Evolutionary conservation across 2,797 vertebrate species (phyloP).

Genomic region (Thaleichthys pacificus): DNA sequence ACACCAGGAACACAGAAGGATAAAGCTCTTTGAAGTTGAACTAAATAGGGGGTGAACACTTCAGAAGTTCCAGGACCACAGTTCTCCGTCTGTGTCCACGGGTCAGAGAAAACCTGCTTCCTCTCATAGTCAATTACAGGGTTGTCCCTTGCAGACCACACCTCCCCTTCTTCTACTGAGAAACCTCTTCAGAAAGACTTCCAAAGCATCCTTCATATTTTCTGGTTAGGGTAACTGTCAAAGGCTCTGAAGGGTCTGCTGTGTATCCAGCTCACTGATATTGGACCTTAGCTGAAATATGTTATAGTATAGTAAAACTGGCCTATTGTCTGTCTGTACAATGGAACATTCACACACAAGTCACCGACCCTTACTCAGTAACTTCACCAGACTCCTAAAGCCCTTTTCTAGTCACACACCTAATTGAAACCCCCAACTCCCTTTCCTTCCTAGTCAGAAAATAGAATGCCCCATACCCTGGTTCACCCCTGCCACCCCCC

Average conservation of each 20-base stretch:
- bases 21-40: not conserved
- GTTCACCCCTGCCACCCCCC: not conserved
- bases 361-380: not conserved
- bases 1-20: not conserved
- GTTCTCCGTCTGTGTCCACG: not conserved
- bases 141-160: not conserved
- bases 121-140: conserved; percentile 5
- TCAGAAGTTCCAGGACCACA: not conserved
- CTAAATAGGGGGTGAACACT: not conserved
- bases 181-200: not conserved
- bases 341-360: not conserved
- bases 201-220: not conserved
- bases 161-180: not conserved
- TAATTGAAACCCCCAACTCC: too few relatives aligned
- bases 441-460: not conserved
- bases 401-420: too few relatives aligned
- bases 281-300: not conserved
- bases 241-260: not conserved
- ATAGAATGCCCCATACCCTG: not conserved
- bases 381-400: not conserved
- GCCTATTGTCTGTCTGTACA: not conserved
- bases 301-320: not conserved
- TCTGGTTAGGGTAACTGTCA: not conserved
- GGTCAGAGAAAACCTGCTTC: not conserved
- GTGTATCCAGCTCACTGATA: not conserved